Base-by-base conservation (phyloP, 2,797 vertebrate species). In the Cygnus olor region DNA sequence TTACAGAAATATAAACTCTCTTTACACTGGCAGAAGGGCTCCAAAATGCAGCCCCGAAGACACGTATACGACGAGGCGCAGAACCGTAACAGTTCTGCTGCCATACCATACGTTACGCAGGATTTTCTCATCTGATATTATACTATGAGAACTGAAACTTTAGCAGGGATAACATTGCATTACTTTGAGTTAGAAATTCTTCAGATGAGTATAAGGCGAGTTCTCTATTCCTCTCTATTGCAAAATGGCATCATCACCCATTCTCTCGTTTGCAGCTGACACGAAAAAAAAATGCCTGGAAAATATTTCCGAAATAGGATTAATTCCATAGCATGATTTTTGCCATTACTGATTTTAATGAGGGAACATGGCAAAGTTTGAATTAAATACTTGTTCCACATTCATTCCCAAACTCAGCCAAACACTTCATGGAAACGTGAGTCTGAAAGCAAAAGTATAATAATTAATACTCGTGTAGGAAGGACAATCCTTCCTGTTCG, bases 1-100 rank as follows among this genome's bases (percentile, higher is more conserved):
- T 97, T 96, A 96, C 94, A 95, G 94, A 96, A 96, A 96, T 86
- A 87, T 56, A 92, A 96, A 95, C 68, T 90, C 49, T 89, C 88
- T 85, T 72, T 58, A 42, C 58, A 19, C 73, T 86, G 88, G 91
- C 76, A 88, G 78, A 60, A 92, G 82, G 77, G 72, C 8, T 24
- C 78, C 91, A 32, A 91, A 96, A 86, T 65, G 70, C 60, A 47
- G 53, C 81, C 86, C 94, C 17, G 54, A 94, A 93, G 94, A 81
- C 85, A 34, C 20, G 10, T 7, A 92, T 20, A 92, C 80, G 54
- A 36, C 34, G 68, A 47, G 40, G 70, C 85, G 79, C 88, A 92
- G 84, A 64, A 76, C 64, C 84, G 42, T 20, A 72, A 63, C 83
- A 89, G 68, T 45, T 76, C 88, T 82, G 86, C 89, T 88, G 89